Conservation (phyloP, 2,797 vertebrate genomes). For the Echiichthys vipera region DNA sequence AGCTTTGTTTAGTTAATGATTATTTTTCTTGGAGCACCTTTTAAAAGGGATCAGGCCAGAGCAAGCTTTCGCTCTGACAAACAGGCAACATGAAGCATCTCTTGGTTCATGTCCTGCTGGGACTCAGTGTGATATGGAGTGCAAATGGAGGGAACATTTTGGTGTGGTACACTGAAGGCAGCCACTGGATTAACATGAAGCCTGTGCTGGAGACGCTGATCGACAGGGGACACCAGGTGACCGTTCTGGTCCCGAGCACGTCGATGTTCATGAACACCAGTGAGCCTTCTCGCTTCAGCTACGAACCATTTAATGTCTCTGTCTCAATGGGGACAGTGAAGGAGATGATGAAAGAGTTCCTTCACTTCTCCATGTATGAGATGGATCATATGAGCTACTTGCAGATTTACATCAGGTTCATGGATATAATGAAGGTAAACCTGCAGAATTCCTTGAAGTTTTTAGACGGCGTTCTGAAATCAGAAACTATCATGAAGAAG, state of each 20-base stretch:
- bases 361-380: too few relatives aligned
- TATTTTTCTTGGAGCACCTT: not conserved
- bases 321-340: slow-evolving; percentile 35
- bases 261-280: slow-evolving; percentile 80
- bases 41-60: not conserved
- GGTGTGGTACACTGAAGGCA: slow-evolving; percentile 89
- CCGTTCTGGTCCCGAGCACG: slow-evolving; percentile 73
- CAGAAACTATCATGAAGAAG: slow-evolving; percentile 78
- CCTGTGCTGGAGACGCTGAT: slow-evolving; percentile 79
- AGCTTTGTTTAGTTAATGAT: slow-evolving; percentile 62
- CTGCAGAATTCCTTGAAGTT: slow-evolving; percentile 52
- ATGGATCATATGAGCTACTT: slow-evolving; percentile 64
- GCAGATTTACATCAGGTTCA: slow-evolving; percentile 77
- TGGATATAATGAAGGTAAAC: slow-evolving; percentile 45
- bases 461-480: slow-evolving; percentile 81
- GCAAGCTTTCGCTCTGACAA: not conserved
- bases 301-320: slow-evolving; percentile 70
- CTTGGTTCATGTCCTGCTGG: slow-evolving; percentile 43
- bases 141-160: slow-evolving; percentile 79
- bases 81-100: slow-evolving; percentile 64
- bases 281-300: slow-evolving; percentile 58
- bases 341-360: too few relatives aligned
- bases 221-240: slow-evolving; percentile 83
- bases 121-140: slow-evolving; percentile 33
- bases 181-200: slow-evolving; percentile 91